These are phyloP conservation scores for Danaus melanippus DNA, from an alignment of 1,140 invertebrate genomes.

Conservation along the genomic window DNA sequence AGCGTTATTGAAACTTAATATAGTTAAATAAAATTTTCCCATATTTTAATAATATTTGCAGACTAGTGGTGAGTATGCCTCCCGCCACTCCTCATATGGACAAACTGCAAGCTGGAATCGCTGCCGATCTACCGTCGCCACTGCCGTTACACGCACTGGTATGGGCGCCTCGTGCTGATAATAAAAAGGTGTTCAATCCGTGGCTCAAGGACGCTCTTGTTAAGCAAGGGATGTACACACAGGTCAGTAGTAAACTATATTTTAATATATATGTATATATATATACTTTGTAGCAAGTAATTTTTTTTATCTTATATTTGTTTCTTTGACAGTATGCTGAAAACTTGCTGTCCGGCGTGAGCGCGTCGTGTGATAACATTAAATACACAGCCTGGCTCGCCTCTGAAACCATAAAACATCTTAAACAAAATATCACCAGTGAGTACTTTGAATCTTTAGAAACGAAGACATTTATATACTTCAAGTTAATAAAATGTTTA, in stretches of 20 bases:
- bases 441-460: conserved; percentile 16
- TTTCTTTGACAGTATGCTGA: conserved; percentile 77
- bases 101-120: conserved; percentile 77
- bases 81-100: conserved; percentile 91
- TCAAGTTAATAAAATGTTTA: no score
- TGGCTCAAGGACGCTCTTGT: conserved; percentile 89
- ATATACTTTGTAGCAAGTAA: background rate
- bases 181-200: conserved; percentile 79
- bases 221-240: conserved; percentile 90
- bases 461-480: background rate
- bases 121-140: conserved; percentile 49
- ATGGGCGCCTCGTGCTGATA: conserved; percentile 77
- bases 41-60: conserved; percentile 9
- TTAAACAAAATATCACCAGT: conserved; percentile 67
- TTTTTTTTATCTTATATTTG: conserved; percentile 9
- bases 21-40: no score
- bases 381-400: conserved; percentile 81
- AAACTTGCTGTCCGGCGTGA: conserved; percentile 80
- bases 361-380: conserved; percentile 63
- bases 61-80: conserved; percentile 76
- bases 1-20: no score
- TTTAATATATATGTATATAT: background rate
- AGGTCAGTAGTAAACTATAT: conserved; percentile 41
- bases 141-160: conserved; percentile 71
- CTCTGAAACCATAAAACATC: conserved; percentile 77